phyloP scores from a whole-genome alignment of 1,140 invertebrate species.

The Drosophila elegans region DNA sequence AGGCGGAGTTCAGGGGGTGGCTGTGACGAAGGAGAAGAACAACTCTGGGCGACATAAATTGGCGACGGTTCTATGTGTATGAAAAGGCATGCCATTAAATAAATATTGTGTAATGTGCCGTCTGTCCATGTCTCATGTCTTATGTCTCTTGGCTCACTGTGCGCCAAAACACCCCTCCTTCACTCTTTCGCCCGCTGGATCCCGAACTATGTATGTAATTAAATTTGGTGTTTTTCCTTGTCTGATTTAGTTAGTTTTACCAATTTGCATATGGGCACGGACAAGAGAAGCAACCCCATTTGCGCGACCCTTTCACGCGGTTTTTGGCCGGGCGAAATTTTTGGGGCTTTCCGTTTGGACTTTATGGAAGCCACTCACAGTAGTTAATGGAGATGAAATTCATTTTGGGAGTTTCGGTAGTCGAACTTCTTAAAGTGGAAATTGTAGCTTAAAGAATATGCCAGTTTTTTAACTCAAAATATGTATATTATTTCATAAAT shows the following conservation, averaged over 20 bases:
- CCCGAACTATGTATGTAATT: constrained; percentile 56
- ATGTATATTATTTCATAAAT: no score
- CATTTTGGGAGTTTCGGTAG: background rate
- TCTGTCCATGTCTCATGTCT: constrained; percentile 15
- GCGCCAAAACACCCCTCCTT: background rate
- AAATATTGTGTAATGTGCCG: constrained; percentile 68
- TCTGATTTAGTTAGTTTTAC: constrained; percentile 45
- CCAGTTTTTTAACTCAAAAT: no score
- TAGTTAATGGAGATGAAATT: constrained; percentile 12
- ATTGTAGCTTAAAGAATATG: background rate
- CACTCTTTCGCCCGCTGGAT: background rate
- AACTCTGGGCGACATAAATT: constrained; percentile 56
- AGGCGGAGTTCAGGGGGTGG: constrained; percentile 9
- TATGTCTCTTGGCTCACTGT: background rate
- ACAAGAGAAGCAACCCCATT: constrained; percentile 2
- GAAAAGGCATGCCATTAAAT: constrained; percentile 75
- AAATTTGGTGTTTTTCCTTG: constrained; percentile 48
- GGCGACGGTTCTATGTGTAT: constrained; percentile 53
- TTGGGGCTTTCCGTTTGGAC: background rate
- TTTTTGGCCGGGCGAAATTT: constrained; percentile 5
- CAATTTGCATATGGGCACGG: constrained; percentile 45
- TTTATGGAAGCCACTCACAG: background rate
- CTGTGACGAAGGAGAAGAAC: background rate
- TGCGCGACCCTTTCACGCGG: constrained; percentile 19
- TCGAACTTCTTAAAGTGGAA: background rate